Base-by-base conservation (phyloP, 92 coral and sea anemone species). In the Porites cylindrica region DNA sequence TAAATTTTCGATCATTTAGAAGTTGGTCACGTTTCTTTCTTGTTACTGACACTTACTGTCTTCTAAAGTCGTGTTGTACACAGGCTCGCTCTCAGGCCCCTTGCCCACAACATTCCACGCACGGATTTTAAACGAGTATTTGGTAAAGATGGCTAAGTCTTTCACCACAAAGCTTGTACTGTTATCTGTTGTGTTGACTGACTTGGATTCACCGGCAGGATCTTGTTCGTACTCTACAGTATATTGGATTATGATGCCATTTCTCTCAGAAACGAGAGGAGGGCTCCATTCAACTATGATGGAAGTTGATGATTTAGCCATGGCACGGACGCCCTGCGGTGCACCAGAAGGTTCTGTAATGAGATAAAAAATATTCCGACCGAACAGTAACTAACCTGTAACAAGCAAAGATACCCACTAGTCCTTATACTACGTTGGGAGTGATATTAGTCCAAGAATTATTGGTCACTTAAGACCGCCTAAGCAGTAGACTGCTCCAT, bases 81-180 rank as follows among this genome's bases (percentile, higher is more conserved):
- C 93, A 11, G 70, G 47, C 47, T 90, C 86, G 65, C 98, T 94
- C 16, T 50, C 69, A 10, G 94, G 96, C 17, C 98, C 98, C 11
- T 51, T 38, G 7, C 99, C 98, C 71, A 88, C 62, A 21, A 59
- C 70, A 82, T 94, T 96, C 81, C 79, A 90, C 17, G 96, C 94
- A 23, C 82, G 87, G 24, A 93, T 92, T 21, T 67, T 77, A 70
- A 96, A 89, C 53, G 86, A 78, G 82, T 96, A 96, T 8, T 62
- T 43, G 56, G 94, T 94, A 75, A 86, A 93, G 18, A 92, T 91
- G n/a, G 60, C 75, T 11, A 96, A 82, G 63, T 74, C 67, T 52
- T 84, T 58, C 65, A 93, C 77, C n/a, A 84, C 70, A 21, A 94
- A 62, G 60, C 61, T 43, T 13, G 91, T 91, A 6, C 79, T 77